Evolutionary conservation across 2,888 invertebrate species (phyloP), one percentile per base, ranked within the genome.

Genomic region (Tillus elongatus): DNA sequence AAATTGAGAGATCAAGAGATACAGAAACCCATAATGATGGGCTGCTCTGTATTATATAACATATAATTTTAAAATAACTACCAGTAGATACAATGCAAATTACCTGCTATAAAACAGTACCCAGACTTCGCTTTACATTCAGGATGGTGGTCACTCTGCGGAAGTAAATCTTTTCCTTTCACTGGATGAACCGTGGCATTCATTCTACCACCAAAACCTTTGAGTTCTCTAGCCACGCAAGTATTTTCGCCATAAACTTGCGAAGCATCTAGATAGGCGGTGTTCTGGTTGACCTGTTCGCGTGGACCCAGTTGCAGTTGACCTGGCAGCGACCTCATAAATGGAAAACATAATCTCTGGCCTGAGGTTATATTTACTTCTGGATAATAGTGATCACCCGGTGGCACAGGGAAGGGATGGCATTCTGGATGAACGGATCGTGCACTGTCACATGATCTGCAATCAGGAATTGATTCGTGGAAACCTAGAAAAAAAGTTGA

Each of bases 271-370:
- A 95, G 69, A 64, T 81, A 95, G 0, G 88, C 88, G 0, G 92
- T 88, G 58, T 92, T 92, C 59, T 92, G 89, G 63, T 96, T 95
- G 10, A 91, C 82, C 69, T 93, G 93, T 53, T 93, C 92, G 40
- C 95, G 75, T 0, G 90, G 85, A 6, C 91, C 85, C 30, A 95
- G 69, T 36, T 82, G 78, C 51, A 88, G 82, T 56, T 92, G 93
- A 13, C 93, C 93, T 0, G 93, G 90, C 44, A 95, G 67, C 32
- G 91, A 92, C 57, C 93, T 77, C 80, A 92, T 92, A 62, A 91
- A 93, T 0, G 93, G 91, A 67, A 95, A 88, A 64, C 95, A 95
- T 48, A 90, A 72, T 9, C 86, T 70, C 37, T 81, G 79, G 0
- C 92, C 92, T 2, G 84, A 84, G 0, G 83, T 81, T 4, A 82